Base-by-base conservation (phyloP, 30 jellyfish, hydroid and myxozoan species). In the Hydra vulgaris region DNA sequence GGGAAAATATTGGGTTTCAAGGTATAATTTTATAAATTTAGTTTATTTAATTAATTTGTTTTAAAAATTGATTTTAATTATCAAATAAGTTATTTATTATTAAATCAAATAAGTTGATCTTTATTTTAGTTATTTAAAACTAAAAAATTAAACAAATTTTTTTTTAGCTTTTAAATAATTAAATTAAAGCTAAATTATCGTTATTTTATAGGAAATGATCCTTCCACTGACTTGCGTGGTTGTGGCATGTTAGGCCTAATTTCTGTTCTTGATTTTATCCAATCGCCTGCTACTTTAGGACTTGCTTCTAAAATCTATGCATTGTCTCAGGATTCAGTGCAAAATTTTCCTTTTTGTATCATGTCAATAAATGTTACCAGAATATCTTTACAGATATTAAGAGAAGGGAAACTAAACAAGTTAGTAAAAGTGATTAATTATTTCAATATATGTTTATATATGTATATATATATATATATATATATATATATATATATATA, bases 191-290 rank as follows among this genome's bases (percentile, higher is more conserved):
- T n/a, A n/a, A n/a, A n/a, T n/a, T n/a, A n/a, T n/a, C n/a, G n/a
- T n/a, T n/a, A n/a, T n/a, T n/a, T n/a, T n/a, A 5, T 66, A 94
- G 99, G 99, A 15, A 89, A 88, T 24, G 99, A 94, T 72, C 99
- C 99, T 21, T 72, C 96, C 12, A 94, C 99, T 7, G 99, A 94
- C 73, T 90, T 94, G 56, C 92, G 99, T 69, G 99, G 99, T 27
- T 94, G 99, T 82, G 99, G 99, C 15, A 94, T 94, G 96, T 96
- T 94, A 21, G 96, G 99, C 25, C 81, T 94, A 17, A 52, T 94
- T 20, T 87, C 89, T 4, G 82, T 90, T 0, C 74, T 94, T 52
- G 66, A 79, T 74, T 94, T 94, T 81, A 86, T 88, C 25, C 26
- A 89, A 27, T 79, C 74, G 25, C 85, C 76, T 16, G 53, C 66